Evolutionary conservation across 2,888 invertebrate genomes (phyloP).

Genomic region (Pyrrhosoma nymphula): DNA sequence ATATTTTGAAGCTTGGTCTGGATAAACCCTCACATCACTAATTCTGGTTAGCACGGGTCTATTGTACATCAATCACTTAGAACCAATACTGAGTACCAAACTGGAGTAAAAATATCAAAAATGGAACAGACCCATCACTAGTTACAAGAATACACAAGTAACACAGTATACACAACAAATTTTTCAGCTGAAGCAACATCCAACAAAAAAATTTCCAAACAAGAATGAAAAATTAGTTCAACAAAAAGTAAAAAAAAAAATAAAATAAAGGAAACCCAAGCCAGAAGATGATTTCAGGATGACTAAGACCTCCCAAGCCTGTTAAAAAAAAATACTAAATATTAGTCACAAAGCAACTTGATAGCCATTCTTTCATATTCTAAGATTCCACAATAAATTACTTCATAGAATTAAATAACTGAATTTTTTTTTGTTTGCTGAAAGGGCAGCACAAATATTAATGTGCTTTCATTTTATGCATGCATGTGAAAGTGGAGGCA

Average conservation of each 20-base stretch:
- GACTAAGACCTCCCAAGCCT: conserved; percentile 38
- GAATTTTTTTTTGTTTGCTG: not conserved
- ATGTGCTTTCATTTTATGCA: not conserved
- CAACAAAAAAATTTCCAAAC: conserved; percentile 19
- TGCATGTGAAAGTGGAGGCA: too few species aligned
- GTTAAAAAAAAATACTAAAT: conserved; percentile 44
- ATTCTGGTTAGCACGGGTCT: too few species aligned
- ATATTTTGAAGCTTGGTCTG: too few species aligned
- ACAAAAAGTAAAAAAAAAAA: not conserved
- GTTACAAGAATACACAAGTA: not conserved
- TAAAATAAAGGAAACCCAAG: not conserved
- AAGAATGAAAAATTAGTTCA: conserved; percentile 35
- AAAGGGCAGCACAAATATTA: not conserved
- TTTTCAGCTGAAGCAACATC: not conserved
- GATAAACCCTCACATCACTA: too few species aligned
- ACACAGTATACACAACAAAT: not conserved
- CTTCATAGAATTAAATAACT: not conserved
- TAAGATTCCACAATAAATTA: not conserved
- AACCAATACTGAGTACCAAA: too few species aligned
- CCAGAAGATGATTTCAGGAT: conserved; percentile 46
- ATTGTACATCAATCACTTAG: too few species aligned
- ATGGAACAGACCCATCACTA: too few species aligned
- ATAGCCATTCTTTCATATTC: conserved; percentile 36
- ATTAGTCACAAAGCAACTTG: conserved; percentile 19
- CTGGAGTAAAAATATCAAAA: too few species aligned